phyloP scores from a whole-genome alignment of 64 coral and sea anemone genomes.

The Dendrophyllia cribrosa region DNA sequence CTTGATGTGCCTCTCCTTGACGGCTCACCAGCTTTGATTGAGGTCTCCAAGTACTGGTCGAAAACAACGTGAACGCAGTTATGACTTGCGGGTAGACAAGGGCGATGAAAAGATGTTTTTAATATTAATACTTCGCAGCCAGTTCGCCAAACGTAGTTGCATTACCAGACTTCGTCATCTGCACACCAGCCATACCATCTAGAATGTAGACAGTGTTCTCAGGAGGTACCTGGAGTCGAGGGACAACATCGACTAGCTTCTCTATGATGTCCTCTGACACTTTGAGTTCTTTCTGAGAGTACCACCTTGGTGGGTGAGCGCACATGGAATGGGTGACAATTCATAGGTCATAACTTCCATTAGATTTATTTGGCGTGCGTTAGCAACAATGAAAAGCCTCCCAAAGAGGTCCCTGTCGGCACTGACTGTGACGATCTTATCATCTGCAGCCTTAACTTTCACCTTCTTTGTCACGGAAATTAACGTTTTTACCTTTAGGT shows the following conservation, averaged over 20 bases:
- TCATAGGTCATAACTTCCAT: slow-evolving; percentile 68
- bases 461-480: slow-evolving; percentile 25
- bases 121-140: too few relatives aligned
- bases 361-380: slow-evolving; percentile 53
- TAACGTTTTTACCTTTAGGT: slow-evolving; percentile 39
- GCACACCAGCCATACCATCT: too few relatives aligned
- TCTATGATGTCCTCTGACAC: too few relatives aligned
- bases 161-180: too few relatives aligned
- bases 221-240: too few relatives aligned
- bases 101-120: not conserved
- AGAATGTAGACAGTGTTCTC: too few relatives aligned
- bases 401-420: slow-evolving; percentile 50
- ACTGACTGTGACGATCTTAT: slow-evolving; percentile 24
- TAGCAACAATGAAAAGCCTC: slow-evolving; percentile 40
- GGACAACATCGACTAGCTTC: too few relatives aligned
- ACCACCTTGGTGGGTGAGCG: not conserved
- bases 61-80: slow-evolving; percentile 8
- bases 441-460: slow-evolving; percentile 6
- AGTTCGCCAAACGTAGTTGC: too few relatives aligned
- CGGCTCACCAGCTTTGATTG: not conserved
- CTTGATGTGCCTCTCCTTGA: slow-evolving; percentile 51
- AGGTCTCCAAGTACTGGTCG: slow-evolving; percentile 41
- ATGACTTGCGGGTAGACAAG: slow-evolving; percentile 6
- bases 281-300: too few relatives aligned
- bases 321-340: slow-evolving; percentile 59